These are phyloP conservation scores for Dicycla oo DNA, from an alignment of 2,888 invertebrate species.

Conservation along the genomic window DNA sequence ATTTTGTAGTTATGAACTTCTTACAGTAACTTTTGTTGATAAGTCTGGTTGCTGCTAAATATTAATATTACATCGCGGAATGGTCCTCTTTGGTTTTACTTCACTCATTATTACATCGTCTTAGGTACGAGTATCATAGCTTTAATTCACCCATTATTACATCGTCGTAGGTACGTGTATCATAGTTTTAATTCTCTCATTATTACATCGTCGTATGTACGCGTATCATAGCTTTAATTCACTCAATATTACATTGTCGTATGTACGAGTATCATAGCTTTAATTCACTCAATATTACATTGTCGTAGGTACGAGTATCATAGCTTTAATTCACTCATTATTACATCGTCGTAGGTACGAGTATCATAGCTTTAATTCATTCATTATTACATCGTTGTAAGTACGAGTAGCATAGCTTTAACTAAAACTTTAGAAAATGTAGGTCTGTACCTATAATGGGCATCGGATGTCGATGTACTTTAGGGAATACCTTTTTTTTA, in stretches of 20 bases:
- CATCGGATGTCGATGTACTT: background rate
- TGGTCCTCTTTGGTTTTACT: background rate
- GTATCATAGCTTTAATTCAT: too few species aligned
- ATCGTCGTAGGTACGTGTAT: too few species aligned
- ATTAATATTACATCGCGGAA: constrained; percentile 32
- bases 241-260: background rate
- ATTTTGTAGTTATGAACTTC: constrained; percentile 62
- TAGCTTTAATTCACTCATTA: background rate
- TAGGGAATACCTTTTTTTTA: background rate
- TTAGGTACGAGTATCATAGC: background rate
- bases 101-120: background rate
- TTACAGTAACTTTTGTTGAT: constrained; percentile 49
- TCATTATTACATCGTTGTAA: background rate
- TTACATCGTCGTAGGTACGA: too few species aligned
- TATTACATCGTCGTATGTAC: background rate
- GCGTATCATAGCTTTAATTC: background rate
- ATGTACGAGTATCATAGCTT: background rate
- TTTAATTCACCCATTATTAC: constrained; percentile 19
- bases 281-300: constrained; percentile 5
- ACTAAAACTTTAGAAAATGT: too few species aligned
- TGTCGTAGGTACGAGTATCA: too few species aligned
- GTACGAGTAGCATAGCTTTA: background rate
- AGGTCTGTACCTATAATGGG: background rate
- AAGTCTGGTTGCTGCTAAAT: constrained; percentile 12
- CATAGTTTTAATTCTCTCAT: constrained; percentile 7